Base-by-base conservation (phyloP, 2,888 invertebrate species). In the Synergus gifuensis region DNA sequence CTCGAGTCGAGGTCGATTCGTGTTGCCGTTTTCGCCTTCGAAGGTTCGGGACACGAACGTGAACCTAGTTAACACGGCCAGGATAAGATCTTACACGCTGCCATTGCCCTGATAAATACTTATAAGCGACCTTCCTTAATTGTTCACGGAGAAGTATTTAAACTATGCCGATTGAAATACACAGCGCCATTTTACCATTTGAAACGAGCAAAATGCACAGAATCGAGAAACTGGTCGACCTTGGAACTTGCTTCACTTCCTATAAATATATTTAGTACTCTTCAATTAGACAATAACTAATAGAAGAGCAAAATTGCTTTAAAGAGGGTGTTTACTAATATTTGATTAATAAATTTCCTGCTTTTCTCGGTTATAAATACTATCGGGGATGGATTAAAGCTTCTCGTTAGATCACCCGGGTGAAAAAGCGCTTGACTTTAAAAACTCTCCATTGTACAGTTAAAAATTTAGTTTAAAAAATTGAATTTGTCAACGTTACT, bases 61-160 rank as follows among this genome's bases (percentile, higher is more conserved):
- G 49, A 73, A 54, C 73, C 73, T 73, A 73, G 73, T 73, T 54
- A 73, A 73, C 73, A 73, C 54, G 73, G 49, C 14, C n/a, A 9
- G 49, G 49, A 73, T 73, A 73, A 73, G 49, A 73, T 73, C 73
- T 73, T 54, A 73, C 73, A 73, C 49, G 73, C 49, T 73, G 73
- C 73, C 73, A 73, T 73, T 73, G 73, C 49, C 49, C 73, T 73
- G 73, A 73, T 73, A 73, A 73, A 73, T 73, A 73, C 73, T 69
- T 73, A 73, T 73, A 73, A 73, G 49, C 54, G 73, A 73, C 73
- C 73, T 73, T 73, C 36, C 73, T 36, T 73, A 73, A 54, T 73
- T 54, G 49, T 40, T 73, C 49, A 54, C 12, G n/a, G 2, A 64
- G 64, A 73, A 36, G 18, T 73, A 73, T 73, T 73, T 11, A 54